A percentile compares a stretch with the other conserved stretches of the same genome.
phyloP scores from a whole-genome alignment of 2,888 invertebrate genomes.

The Xanthia icteritia region DNA sequence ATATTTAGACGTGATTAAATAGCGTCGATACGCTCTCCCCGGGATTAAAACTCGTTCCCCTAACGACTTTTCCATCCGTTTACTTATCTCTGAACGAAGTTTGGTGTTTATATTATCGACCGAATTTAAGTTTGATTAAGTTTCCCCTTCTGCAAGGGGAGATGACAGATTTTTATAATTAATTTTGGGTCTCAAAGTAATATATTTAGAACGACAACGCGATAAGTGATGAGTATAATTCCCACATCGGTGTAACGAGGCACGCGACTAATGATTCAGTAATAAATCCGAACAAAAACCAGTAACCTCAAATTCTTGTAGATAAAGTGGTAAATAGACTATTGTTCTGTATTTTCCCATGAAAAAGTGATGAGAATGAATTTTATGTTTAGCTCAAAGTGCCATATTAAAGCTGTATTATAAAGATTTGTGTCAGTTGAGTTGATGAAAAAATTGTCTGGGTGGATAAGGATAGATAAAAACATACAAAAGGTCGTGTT shows the following conservation, averaged over 20 bases:
- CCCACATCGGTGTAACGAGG: conserved; percentile 44
- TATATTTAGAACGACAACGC: conserved; percentile 41
- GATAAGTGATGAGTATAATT: conserved; percentile 47
- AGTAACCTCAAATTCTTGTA: conserved; percentile 55
- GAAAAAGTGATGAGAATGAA: conserved; percentile 51
- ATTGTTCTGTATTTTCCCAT: conserved; percentile 56
- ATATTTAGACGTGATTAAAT: conserved; percentile 89
- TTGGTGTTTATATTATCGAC: conserved; percentile 86
- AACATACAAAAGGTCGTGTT: conserved; percentile 41
- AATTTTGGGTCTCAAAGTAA: conserved; percentile 54
- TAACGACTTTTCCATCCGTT: conserved; percentile 84
- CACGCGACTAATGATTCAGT: conserved; percentile 61
- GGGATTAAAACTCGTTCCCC: conserved; percentile 85
- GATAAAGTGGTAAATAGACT: conserved; percentile 55
- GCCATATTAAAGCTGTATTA: conserved; percentile 11
- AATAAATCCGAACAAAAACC: conserved; percentile 53
- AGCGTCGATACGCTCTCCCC: conserved; percentile 79
- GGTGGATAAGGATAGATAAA: conserved; percentile 31
- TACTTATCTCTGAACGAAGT: conserved; percentile 85
- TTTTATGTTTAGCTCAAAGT: conserved; percentile 36
- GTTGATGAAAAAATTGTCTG: conserved; percentile 19
- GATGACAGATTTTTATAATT: conserved; percentile 65
- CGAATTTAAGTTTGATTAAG: conserved; percentile 87
- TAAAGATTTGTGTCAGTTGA: conserved; percentile 39
- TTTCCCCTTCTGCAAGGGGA: conserved; percentile 77